phyloP scores from a whole-genome alignment of 2,888 invertebrate species.

The Noctua janthe region DNA sequence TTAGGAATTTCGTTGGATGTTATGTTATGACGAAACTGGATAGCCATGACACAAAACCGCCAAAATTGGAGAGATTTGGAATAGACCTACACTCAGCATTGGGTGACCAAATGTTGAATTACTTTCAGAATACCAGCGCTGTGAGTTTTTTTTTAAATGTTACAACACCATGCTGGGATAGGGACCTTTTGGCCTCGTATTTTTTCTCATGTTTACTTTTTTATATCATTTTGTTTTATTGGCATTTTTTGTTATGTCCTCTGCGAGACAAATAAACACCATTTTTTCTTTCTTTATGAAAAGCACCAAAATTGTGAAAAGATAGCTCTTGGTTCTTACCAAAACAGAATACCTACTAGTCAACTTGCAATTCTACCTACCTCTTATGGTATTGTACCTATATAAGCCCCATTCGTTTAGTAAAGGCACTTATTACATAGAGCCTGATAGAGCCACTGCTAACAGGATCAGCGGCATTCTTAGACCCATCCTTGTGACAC shows the following conservation, averaged over 20 bases:
- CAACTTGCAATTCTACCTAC: not conserved
- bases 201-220: too few relatives aligned
- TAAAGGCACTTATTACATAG: slow-evolving; percentile 31
- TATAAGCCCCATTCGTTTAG: not conserved
- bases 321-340: not conserved
- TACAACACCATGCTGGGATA: too few relatives aligned
- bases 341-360: not conserved
- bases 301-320: not conserved
- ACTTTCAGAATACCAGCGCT: too few relatives aligned
- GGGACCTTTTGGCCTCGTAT: too few relatives aligned
- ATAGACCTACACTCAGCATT: not conserved
- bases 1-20: not conserved
- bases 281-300: too few relatives aligned
- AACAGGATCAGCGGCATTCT: slow-evolving; percentile 77
- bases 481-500: slow-evolving; percentile 71
- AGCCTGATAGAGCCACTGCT: slow-evolving; percentile 41
- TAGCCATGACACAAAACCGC: not conserved
- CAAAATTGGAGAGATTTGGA: not conserved
- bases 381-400: slow-evolving; percentile 17
- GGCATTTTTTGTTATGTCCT: too few relatives aligned
- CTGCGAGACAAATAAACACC: too few relatives aligned
- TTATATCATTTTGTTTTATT: too few relatives aligned
- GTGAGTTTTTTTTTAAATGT: too few relatives aligned
- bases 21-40: not conserved
- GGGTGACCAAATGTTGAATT: not conserved